Evolutionary conservation across 2,797 vertebrate species (phyloP).

Genomic region (Telmatherina bonti): DNA sequence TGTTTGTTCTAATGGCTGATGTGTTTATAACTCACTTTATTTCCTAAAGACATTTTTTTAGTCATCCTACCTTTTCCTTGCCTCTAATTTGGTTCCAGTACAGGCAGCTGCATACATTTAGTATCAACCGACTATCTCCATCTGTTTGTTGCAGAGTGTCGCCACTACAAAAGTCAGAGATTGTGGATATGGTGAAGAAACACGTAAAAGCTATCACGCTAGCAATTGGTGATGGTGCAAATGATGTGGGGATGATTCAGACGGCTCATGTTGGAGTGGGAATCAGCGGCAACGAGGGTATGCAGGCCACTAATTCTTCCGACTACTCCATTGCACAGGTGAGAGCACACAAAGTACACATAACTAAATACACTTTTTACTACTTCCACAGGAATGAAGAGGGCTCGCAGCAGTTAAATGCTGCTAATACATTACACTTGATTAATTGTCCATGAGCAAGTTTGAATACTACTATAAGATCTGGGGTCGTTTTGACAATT

Average conservation of each 20-base stretch:
- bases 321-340: constrained; percentile 99
- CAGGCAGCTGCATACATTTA: constrained; percentile 33
- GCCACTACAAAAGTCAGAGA: constrained; percentile 98
- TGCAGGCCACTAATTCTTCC: constrained; percentile 98
- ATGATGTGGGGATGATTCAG: constrained; percentile 99
- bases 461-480: background rate
- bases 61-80: background rate
- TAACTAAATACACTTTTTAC: background rate
- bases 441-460: background rate
- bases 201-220: constrained; percentile 98
- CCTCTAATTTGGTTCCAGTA: constrained; percentile 14
- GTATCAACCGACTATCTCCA: background rate
- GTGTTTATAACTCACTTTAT: constrained; percentile 10
- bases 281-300: constrained; percentile 98
- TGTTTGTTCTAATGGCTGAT: constrained; percentile 15
- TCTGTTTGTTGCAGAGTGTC: constrained; percentile 87
- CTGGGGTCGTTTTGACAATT: background rate
- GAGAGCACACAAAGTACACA: constrained; percentile 3
- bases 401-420: background rate
- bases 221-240: constrained; percentile 97
- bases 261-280: constrained; percentile 97
- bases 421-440: background rate
- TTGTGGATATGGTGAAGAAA: constrained; percentile 99
- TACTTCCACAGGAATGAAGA: background rate
- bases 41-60: constrained; percentile 19